These are phyloP conservation scores for Meloe dianella DNA, from an alignment of 2,888 invertebrate genomes.

Conservation along the genomic window DNA sequence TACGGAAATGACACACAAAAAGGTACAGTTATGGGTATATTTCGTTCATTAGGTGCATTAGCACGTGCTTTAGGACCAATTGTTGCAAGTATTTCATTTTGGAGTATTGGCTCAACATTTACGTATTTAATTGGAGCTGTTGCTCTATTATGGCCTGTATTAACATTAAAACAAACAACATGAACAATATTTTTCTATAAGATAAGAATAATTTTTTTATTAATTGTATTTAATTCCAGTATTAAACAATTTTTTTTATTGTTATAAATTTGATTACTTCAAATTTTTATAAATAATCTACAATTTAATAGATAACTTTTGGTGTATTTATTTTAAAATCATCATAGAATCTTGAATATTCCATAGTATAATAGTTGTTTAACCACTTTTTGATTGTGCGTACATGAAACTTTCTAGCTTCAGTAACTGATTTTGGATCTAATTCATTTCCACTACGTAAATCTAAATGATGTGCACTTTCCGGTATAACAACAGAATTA, in stretches of 20 bases:
- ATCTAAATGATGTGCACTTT: conserved; percentile 88
- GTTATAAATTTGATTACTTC: background rate
- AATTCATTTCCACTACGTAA: conserved; percentile 68
- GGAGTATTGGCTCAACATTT: conserved; percentile 83
- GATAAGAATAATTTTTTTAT: conserved; percentile 11
- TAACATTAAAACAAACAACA: conserved; percentile 55
- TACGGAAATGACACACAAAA: conserved; percentile 83
- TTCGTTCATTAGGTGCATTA: conserved; percentile 92
- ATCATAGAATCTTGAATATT: conserved; percentile 16
- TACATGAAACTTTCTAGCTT: conserved; percentile 69
- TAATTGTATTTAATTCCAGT: conserved; percentile 14
- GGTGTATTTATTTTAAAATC: background rate
- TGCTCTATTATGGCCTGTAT: conserved; percentile 76
- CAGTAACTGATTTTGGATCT: conserved; percentile 71
- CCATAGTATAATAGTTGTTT: conserved; percentile 18
- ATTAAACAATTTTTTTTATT: conserved; percentile 15
- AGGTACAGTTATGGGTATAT: conserved; percentile 91
- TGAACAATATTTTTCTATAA: conserved; percentile 11
- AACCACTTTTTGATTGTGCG: conserved; percentile 68
- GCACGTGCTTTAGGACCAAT: conserved; percentile 93
- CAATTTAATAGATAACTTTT: background rate
- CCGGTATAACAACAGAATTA: conserved; percentile 75
- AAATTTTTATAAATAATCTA: conserved; percentile 2
- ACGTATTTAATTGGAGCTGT: conserved; percentile 85
- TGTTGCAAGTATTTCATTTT: conserved; percentile 86